Evolutionary conservation across 2,113 vertebrate genomes (phyloP).

Genomic region (Colius striatus): DNA sequence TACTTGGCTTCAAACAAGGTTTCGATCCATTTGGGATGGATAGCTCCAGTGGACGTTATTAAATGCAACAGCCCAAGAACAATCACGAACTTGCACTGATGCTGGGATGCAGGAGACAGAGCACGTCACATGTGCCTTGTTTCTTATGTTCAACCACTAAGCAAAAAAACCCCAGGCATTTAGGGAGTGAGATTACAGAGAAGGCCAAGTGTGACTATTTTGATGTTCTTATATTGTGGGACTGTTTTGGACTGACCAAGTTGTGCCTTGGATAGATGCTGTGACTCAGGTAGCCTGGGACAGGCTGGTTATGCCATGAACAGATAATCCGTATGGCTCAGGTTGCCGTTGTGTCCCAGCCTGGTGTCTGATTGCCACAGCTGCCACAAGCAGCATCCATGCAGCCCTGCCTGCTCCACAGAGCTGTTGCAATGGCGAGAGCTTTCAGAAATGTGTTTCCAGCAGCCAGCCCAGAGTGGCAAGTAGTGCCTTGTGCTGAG

Average conservation of each 20-base stretch:
- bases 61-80: background rate
- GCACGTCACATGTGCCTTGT: rapidly evolving
- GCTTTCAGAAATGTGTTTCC: background rate
- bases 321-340: background rate
- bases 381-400: background rate
- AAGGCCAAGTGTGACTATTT: background rate
- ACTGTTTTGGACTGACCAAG: background rate
- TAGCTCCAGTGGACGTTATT: background rate
- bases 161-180: background rate
- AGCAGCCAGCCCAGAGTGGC: background rate
- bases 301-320: background rate
- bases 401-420: background rate
- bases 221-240: background rate
- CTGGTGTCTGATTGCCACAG: background rate
- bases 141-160: background rate
- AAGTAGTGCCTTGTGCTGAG: background rate
- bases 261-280: background rate
- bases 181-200: background rate
- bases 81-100: background rate
- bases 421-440: background rate
- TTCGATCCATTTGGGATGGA: background rate
- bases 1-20: background rate
- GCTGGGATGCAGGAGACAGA: background rate
- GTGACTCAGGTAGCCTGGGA: background rate
- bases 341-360: background rate